These are phyloP conservation scores for Pachliopta kotzebuea DNA, from an alignment of 2,888 invertebrate species.

Conservation along the genomic window DNA sequence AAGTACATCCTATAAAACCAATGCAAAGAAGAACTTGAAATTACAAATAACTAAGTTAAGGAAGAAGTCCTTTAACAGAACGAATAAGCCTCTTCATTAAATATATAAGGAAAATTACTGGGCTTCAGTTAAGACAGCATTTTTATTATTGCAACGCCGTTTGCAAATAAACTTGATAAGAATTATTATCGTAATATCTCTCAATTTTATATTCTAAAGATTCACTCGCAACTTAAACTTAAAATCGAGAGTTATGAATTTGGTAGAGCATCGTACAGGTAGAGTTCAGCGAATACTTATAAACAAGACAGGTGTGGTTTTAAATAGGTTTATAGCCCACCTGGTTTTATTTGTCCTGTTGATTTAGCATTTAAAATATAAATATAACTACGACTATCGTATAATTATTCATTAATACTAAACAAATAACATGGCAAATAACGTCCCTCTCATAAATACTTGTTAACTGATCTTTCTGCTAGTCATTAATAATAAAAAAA, in stretches of 20 bases:
- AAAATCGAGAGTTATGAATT: no score
- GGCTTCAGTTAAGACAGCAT: no score
- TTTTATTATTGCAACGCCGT: background rate
- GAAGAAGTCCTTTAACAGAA: no score
- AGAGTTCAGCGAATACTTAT: no score
- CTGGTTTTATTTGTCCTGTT: background rate
- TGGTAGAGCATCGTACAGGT: no score
- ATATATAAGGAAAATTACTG: background rate
- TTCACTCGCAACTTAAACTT: no score
- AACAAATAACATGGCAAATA: background rate
- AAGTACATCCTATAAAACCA: constrained; percentile 53
- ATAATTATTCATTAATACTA: no score
- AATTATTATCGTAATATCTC: background rate
- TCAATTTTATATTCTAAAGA: background rate
- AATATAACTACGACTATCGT: background rate
- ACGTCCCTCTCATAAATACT: background rate
- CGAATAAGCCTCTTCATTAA: no score
- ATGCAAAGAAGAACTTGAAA: constrained; percentile 46
- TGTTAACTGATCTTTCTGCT: background rate
- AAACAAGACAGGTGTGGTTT: background rate
- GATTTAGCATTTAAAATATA: background rate
- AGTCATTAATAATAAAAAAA: background rate
- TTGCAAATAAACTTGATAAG: background rate
- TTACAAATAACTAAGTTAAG: no score
- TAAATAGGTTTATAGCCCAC: background rate